Conservation (phyloP, 2,113 vertebrate genomes). For the Protobothrops mucrosquamatus region DNA sequence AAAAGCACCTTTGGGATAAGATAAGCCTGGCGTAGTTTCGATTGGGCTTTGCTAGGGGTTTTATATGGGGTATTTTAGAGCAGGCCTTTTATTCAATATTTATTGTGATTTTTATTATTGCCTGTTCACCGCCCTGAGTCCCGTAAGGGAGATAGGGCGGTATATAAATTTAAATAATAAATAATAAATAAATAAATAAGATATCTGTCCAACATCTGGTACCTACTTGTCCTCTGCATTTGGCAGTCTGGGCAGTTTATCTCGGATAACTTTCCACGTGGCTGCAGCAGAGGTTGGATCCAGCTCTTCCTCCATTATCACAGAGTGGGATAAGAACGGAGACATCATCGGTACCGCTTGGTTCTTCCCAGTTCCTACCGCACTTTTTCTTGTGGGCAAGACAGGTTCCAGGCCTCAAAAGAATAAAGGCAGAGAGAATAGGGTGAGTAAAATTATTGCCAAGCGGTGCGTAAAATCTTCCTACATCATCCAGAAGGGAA, state of each 20-base stretch:
- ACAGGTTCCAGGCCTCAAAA: slow-evolving; percentile 68
- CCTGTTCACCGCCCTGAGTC: no score
- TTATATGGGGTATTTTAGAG: no score
- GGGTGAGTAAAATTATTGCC: not conserved
- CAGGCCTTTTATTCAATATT: no score
- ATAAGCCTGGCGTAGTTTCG: no score
- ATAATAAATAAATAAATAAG: not conserved
- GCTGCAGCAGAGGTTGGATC: slow-evolving; percentile 89
- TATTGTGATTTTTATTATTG: no score
- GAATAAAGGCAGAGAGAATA: not conserved
- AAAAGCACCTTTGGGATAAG: not conserved
- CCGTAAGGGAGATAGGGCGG: no score
- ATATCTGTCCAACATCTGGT: not conserved
- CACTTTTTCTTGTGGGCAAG: not conserved
- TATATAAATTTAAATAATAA: no score
- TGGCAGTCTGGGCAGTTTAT: slow-evolving; percentile 42
- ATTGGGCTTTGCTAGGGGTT: no score
- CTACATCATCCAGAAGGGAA: not conserved
- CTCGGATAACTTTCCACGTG: slow-evolving; percentile 68
- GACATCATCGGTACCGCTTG: not conserved
- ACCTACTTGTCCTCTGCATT: slow-evolving; percentile 65
- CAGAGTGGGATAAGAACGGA: not conserved
- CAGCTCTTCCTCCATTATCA: slow-evolving; percentile 73
- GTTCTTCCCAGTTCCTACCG: not conserved
- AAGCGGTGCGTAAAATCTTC: not conserved